Base-by-base conservation (phyloP, 2,888 invertebrate genomes). In the Troides oblongomaculatus region DNA sequence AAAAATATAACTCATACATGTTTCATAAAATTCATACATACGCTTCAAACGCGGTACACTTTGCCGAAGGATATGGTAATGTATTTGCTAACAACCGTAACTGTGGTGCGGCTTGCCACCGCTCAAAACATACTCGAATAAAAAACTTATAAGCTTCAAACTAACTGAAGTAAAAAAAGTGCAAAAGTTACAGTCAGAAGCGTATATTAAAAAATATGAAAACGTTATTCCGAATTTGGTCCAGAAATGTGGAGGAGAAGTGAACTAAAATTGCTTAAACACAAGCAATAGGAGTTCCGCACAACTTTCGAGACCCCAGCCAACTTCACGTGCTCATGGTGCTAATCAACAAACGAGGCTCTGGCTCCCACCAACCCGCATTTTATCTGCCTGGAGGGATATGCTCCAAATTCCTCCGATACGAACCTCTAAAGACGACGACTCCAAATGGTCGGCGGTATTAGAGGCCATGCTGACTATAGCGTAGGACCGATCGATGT, bases 71-170 rank as follows among this genome's bases (percentile, higher is more conserved):
- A 58, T 58, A 58, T n/a, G 53, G 53, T 53, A n/a, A 53, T n/a
- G n/a, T 23, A 58, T 58, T 58, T 23, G 10, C 12, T 25, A 23
- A 57, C 10, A 18, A n/a, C 10, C 23, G n/a, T 10, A 23, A 23
- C 57, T 25, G 12, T 25, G 57, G 12, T 25, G 57, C 57, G 57
- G 57, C 23, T 21, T 58, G 23, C 57, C 23, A 23, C n/a, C 57
- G 23, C 23, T 58, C 23, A 21, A 58, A 23, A 58, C 23, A 23
- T 23, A 58, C 57, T 25, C 23, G 57, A 25, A 58, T 58, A 23
- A 58, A 36, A 60, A 60, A 60, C 60, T 30, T 25, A 23, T 58
- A 58, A 58, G 36, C 60, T 25, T 60, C 7, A 60, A 60, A 18
- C 60, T 60, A 1, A 25, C 14, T 18, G 25, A 25, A 60, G 60